Percentiles rank a stretch among this genome's conserved stretches.
Conservation (phyloP, 2,113 vertebrate genomes). For the Varanus salvator region DNA sequence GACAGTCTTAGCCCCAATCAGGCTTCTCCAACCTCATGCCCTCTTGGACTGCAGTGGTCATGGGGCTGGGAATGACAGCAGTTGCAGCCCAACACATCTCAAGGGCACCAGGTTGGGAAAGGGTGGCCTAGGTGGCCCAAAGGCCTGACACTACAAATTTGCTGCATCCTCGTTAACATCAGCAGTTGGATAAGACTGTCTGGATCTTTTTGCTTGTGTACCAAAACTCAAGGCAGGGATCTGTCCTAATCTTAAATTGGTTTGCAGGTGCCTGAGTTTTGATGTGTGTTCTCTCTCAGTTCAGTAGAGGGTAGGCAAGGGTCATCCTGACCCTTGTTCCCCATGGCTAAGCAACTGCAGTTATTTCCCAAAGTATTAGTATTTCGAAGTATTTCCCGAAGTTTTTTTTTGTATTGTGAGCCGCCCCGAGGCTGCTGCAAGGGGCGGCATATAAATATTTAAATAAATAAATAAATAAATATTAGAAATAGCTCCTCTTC, state of each 20-base stretch:
- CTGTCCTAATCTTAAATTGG: background rate
- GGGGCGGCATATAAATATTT: too few relatives aligned
- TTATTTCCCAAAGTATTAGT: background rate
- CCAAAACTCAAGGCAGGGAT: background rate
- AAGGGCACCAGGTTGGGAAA: too few relatives aligned
- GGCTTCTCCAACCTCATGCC: too few relatives aligned
- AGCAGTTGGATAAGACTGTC: background rate
- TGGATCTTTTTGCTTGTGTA: background rate
- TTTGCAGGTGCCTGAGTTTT: background rate
- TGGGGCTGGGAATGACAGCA: too few relatives aligned
- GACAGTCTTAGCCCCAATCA: background rate
- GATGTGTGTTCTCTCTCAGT: background rate
- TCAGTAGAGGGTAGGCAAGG: background rate
- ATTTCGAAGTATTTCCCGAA: too few relatives aligned
- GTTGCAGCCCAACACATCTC: too few relatives aligned
- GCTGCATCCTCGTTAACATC: background rate
- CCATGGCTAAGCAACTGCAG: background rate
- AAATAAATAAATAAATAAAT: too few relatives aligned
- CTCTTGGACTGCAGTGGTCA: too few relatives aligned
- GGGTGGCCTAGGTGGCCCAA: background rate
- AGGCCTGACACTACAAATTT: background rate
- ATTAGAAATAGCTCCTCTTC: background rate
- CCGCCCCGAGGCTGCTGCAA: too few relatives aligned
- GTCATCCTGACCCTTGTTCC: background rate
- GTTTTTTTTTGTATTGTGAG: too few relatives aligned